A percentile compares a stretch with the other conserved stretches of the same genome.
phyloP scores from a whole-genome alignment of 2,797 vertebrate species.

The Tadarida brasiliensis region DNA sequence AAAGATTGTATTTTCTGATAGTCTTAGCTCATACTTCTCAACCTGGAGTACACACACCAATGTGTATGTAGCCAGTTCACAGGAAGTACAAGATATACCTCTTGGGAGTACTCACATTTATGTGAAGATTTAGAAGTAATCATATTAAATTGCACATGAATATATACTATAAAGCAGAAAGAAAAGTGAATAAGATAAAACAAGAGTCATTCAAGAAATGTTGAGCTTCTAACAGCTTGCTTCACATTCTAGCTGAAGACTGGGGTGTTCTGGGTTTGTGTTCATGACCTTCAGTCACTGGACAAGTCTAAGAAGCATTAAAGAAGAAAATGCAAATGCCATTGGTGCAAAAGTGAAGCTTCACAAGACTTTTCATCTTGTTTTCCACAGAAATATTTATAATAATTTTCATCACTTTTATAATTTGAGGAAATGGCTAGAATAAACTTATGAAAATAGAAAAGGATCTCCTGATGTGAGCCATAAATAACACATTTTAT shows the following conservation, averaged over 20 bases:
- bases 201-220: neutral
- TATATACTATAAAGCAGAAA: neutral
- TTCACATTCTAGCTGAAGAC: neutral
- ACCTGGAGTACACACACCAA: neutral
- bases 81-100: neutral
- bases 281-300: neutral
- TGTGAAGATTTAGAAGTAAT: neutral
- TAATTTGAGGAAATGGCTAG: neutral
- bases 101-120: neutral
- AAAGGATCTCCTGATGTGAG: neutral
- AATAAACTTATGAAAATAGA: neutral
- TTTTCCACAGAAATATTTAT: neutral
- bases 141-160: neutral
- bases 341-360: slow-evolving; percentile 14
- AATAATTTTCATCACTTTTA: neutral
- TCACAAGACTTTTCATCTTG: neutral
- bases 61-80: neutral
- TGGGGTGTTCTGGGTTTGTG: neutral
- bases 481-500: neutral
- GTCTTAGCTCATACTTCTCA: neutral
- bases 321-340: neutral
- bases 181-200: neutral
- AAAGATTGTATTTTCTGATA: neutral
- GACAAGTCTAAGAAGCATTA: neutral
- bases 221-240: neutral